Evolutionary conservation across 2,888 invertebrate genomes (phyloP).

Genomic region (Diarsia brunnea): DNA sequence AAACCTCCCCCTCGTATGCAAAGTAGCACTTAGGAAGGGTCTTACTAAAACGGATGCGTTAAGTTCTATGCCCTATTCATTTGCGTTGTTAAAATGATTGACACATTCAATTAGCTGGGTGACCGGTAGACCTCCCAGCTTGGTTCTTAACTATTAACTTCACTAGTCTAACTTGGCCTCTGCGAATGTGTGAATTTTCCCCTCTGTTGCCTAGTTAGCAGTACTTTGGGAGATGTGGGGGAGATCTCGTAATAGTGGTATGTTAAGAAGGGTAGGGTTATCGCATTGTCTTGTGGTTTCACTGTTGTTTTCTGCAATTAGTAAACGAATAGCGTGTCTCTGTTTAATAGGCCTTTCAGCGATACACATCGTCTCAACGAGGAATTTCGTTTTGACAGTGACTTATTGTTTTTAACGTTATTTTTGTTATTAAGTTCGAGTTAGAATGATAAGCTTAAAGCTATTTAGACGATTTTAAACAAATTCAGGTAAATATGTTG

Average conservation of each 20-base stretch:
- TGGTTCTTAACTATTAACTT: constrained; percentile 82
- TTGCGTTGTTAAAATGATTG: constrained; percentile 95
- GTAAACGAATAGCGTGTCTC: constrained; percentile 85
- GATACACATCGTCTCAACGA: constrained; percentile 69
- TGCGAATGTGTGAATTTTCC: constrained; percentile 32
- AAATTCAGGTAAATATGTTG: neutral
- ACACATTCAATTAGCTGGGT: constrained; percentile 94
- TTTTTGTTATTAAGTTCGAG: neutral
- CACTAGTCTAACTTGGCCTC: constrained; percentile 74
- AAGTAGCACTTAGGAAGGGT: constrained; percentile 67
- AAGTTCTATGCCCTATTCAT: constrained; percentile 88
- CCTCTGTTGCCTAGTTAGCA: constrained; percentile 28
- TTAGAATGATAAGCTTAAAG: neutral
- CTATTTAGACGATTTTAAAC: neutral
- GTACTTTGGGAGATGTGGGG: constrained; percentile 48
- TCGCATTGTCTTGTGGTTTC: constrained; percentile 84
- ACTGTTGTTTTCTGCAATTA: constrained; percentile 89
- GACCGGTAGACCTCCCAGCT: constrained; percentile 91
- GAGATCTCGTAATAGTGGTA: constrained; percentile 73
- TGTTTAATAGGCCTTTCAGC: constrained; percentile 87
- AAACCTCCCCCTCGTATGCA: constrained; percentile 56
- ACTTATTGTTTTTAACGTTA: constrained; percentile 54
- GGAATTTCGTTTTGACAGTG: constrained; percentile 70
- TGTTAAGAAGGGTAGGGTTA: constrained; percentile 77
- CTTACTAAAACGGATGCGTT: constrained; percentile 77